Percentiles rank a stretch among this genome's conserved stretches.
Conservation (phyloP, 2,113 vertebrate genomes). For the Pachyramphus minor region DNA sequence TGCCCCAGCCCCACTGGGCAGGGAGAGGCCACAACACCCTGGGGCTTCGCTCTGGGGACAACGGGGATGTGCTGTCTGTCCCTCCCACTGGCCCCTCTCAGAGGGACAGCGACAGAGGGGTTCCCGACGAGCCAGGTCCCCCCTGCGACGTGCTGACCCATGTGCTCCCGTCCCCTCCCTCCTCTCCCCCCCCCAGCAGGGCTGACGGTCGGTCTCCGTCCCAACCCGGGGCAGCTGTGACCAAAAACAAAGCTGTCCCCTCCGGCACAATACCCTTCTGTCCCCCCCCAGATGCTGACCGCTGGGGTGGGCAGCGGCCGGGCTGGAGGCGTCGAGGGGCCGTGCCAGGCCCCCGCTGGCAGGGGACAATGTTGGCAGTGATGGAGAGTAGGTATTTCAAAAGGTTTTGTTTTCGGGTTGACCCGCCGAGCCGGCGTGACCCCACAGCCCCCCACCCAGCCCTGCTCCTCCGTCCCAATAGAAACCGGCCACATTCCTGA, state of each 20-base stretch:
- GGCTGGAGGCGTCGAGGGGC: slow-evolving; percentile 74
- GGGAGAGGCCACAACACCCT: too few relatives aligned
- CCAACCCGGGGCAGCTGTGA: slow-evolving; percentile 77
- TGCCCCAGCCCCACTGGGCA: background rate
- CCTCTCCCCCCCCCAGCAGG: background rate
- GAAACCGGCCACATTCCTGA: slow-evolving; percentile 81
- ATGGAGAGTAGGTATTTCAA: slow-evolving; percentile 83
- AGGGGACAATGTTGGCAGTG: slow-evolving; percentile 83
- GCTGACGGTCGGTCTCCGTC: slow-evolving; percentile 48
- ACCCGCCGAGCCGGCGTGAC: slow-evolving; percentile 71
- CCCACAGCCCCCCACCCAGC: slow-evolving; percentile 72
- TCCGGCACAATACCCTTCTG: slow-evolving; percentile 79
- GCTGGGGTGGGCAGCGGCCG: slow-evolving; percentile 72
- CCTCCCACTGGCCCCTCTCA: fast-evolving
- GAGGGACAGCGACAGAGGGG: background rate
- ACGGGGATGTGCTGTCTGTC: background rate
- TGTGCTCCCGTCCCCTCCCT: slow-evolving; percentile 15
- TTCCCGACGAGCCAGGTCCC: background rate
- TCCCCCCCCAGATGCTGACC: slow-evolving; percentile 76
- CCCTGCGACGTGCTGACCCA: slow-evolving; percentile 32
- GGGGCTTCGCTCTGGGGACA: background rate
- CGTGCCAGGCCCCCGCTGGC: slow-evolving; percentile 82
- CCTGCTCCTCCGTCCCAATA: slow-evolving; percentile 67
- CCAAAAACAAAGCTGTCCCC: slow-evolving; percentile 73
- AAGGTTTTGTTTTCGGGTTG: slow-evolving; percentile 79